Evolutionary conservation across 1,140 invertebrate genomes (phyloP).

Genomic region (Lepidurus arcticus): DNA sequence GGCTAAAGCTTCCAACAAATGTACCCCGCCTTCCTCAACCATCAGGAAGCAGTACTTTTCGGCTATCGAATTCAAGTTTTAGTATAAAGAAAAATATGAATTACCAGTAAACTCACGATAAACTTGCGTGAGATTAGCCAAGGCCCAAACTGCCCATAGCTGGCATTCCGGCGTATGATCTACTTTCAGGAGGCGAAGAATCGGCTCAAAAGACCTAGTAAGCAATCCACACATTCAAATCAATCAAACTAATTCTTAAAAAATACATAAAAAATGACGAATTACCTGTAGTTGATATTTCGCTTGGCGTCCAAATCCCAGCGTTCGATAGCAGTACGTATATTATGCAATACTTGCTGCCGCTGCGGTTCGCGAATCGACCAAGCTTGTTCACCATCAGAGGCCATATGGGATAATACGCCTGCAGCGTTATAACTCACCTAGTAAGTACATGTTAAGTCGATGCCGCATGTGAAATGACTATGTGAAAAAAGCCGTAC

Average conservation of each 20-base stretch:
- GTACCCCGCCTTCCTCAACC: slow-evolving; percentile 74
- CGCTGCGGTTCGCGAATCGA: slow-evolving; percentile 61
- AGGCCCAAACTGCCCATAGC: slow-evolving; percentile 95
- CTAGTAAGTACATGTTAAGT: slow-evolving; percentile 44
- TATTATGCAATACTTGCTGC: slow-evolving; percentile 64
- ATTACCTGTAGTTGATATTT: slow-evolving; percentile 88
- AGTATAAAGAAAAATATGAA: background rate
- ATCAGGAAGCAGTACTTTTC: slow-evolving; percentile 86
- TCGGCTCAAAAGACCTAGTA: slow-evolving; percentile 76
- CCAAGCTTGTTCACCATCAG: slow-evolving; percentile 82
- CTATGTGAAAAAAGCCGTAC: slow-evolving; percentile 46
- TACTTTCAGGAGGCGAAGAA: slow-evolving; percentile 70
- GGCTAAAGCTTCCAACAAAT: slow-evolving; percentile 63
- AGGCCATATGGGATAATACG: slow-evolving; percentile 89
- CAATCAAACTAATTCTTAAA: slow-evolving; percentile 23
- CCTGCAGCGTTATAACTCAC: slow-evolving; percentile 96
- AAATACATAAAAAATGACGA: slow-evolving; percentile 30
- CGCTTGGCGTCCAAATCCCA: slow-evolving; percentile 81
- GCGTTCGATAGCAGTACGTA: slow-evolving; percentile 72
- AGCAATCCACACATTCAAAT: slow-evolving; percentile 32
- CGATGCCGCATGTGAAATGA: background rate
- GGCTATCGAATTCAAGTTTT: slow-evolving; percentile 50
- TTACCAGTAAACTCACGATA: slow-evolving; percentile 65
- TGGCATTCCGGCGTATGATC: slow-evolving; percentile 84
- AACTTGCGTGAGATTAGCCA: slow-evolving; percentile 89